phyloP scores from a whole-genome alignment of 1,140 invertebrate genomes.

The Magallana angulata region DNA sequence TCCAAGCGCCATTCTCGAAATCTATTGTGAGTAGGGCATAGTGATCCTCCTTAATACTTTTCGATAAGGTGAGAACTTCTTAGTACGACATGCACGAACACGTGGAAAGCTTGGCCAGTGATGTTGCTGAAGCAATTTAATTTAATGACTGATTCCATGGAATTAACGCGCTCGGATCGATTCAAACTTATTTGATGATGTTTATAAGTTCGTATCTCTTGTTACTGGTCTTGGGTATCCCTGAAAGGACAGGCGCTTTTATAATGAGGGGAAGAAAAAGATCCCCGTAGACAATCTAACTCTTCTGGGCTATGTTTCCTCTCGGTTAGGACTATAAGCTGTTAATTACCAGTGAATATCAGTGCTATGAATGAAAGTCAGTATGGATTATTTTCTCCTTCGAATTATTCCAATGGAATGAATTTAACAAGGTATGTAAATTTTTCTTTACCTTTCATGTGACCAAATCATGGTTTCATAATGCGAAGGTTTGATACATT shows the following conservation, averaged over 20 bases:
- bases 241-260: background rate
- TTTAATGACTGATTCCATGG: slow-evolving; percentile 28
- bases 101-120: background rate
- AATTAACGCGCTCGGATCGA: slow-evolving; percentile 4
- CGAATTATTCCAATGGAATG: background rate
- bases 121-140: slow-evolving; percentile 29
- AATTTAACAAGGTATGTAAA: slow-evolving; percentile 2
- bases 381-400: background rate
- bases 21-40: background rate
- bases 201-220: slow-evolving; percentile 12
- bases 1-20: background rate
- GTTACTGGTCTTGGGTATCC: background rate
- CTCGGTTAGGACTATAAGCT: background rate
- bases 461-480: background rate
- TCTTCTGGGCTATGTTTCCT: too few relatives aligned
- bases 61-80: background rate
- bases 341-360: background rate
- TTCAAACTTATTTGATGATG: slow-evolving; percentile 29
- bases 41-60: background rate
- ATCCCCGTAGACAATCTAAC: background rate
- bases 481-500: too few relatives aligned
- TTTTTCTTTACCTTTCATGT: background rate
- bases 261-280: background rate
- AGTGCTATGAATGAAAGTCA: background rate
- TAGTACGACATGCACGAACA: slow-evolving; percentile 23